Base-by-base conservation (phyloP, 2,888 invertebrate species). In the Dione vanillae region DNA sequence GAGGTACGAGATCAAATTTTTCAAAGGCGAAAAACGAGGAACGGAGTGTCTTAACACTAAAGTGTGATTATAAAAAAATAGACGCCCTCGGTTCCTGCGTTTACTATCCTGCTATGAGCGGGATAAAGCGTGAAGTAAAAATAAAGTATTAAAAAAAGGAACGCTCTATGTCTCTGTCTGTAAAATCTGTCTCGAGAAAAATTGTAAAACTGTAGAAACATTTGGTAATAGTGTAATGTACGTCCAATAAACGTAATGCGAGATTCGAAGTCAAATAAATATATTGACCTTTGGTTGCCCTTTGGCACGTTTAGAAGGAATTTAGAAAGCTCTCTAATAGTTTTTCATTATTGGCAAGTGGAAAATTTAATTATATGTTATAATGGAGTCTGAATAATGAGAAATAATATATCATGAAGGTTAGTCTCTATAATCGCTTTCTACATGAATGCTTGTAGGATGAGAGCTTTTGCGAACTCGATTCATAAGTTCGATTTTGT, bases 281-380 rank as follows among this genome's bases (percentile, higher is more conserved):
- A 16, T 41, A 61, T 27, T 62, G 62, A 47, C 62, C 62, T 49
- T 47, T 62, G 16, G 10, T 6, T 62, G 62, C 45, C 27, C 62
- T 62, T 62, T 62, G 49, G 16, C 62, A 62, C 37, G 16, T 62
- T 61, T 61, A 43, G n/a, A 45, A 43, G 62, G 62, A 62, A 62
- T 62, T 62, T 62, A 62, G 62, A 62, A 62, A 62, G 62, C 27
- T 7, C 14, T 62, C 11, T 62, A 62, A 62, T 62, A 62, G 62
- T 62, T 62, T 62, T 62, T 62, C 62, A 62, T 37, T 62, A 62
- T 62, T 61, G 43, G 43, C 59, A 59, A 59, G 47, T 47, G 45
- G 47, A 62, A 45, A 62, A 62, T 62, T 62, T 49, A 62, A 49
- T 62, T 62, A 62, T 47, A 62, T 16, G 14, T 49, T 14, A 45